Evolutionary conservation across 2,797 vertebrate species (phyloP), one percentile per base, ranked within the genome.

Genomic region (Alectoris magna): DNA sequence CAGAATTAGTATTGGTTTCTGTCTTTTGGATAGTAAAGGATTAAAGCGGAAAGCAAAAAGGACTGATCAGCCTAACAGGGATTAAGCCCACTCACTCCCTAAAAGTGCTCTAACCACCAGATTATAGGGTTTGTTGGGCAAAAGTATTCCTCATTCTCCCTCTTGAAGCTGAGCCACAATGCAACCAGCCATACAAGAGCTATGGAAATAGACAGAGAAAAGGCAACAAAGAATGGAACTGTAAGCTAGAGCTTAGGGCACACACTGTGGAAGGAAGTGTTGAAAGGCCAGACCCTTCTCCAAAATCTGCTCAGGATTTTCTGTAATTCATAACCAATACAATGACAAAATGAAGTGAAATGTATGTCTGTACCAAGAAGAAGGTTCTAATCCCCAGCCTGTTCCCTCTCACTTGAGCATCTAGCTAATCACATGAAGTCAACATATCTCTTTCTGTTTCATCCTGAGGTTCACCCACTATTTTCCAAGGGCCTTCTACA

Each of bases 31-130:
- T 11, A 60, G 29, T 26, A 56, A 82, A 80, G 9, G 8, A 44
- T 83, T 77, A 58, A 58, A 91, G 62, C 17, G 74, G 73, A 73
- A 91, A 90, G 66, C 27, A 74, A 80, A 94, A 88, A 34, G 17
- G 27, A 71, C 36, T 74, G 62, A 80, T 87, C 60, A 88, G 69
- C 41, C 79, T 83, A 53, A 71, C 15, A 85, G 11, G 62, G 16
- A 87, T 80, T 85, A 85, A 85, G 63, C 22, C 58, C 66, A 64
- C 44, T 91, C 72, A 26, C 27, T 85, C 60, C 75, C 62, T 53
- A 23, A 22, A 92, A 62, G 44, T 11, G 11, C 26, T 74, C 29
- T 90, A 53, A 55, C 34, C 76, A 78, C 66, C 55, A 86, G 70
- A 62, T 55, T 86, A 66, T 10, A 71, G 80, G n/a, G 14, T 79